Evolutionary conservation across 2,888 invertebrate genomes (phyloP), one percentile per base, ranked within the genome.

Genomic region (Archips xylosteana): DNA sequence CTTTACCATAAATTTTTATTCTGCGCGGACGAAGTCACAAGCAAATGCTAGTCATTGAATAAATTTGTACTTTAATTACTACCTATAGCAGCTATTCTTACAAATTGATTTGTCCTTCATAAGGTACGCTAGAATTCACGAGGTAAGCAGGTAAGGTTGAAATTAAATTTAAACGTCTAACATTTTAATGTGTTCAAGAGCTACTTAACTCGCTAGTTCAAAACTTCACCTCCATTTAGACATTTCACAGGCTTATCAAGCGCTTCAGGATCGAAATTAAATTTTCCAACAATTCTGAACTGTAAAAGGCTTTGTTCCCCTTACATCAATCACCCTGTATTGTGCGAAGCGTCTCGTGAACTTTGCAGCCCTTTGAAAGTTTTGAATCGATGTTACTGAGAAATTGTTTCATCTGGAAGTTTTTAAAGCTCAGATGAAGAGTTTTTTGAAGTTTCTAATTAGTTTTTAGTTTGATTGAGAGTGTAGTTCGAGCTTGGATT

Each of bases 361-460:
- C 70, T 73, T 75, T 57, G 49, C 36, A 74, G 67, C 74, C 76
- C 72, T 76, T 75, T 75, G 70, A 75, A 75, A 61, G 71, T 76
- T 71, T 71, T 72, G 66, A 76, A 76, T 75, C 75, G 75, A 70
- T 67, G 71, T 51, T 62, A 76, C 75, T 67, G 69, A 75, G 73
- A 74, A 76, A 76, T 74, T 74, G 75, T 70, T 74, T 71, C 68
- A 71, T 74, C 70, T 45, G 23, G 23, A 62, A 73, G 63, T 57
- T 71, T 60, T 63, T 68, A 64, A 66, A 57, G 64, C 57, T 49
- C 13, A n/a, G 23, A 45, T 67, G 45, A 66, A 54, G 60, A 54
- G 45, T 64, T 65, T 74, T 64, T 65, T 74, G 69, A 74, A 74
- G 69, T 64, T 36, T 62, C 54, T 69, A 73, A 73, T 73, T 73